Evolutionary conservation across 2,888 invertebrate species (phyloP).

Genomic region (Idaea biselata): DNA sequence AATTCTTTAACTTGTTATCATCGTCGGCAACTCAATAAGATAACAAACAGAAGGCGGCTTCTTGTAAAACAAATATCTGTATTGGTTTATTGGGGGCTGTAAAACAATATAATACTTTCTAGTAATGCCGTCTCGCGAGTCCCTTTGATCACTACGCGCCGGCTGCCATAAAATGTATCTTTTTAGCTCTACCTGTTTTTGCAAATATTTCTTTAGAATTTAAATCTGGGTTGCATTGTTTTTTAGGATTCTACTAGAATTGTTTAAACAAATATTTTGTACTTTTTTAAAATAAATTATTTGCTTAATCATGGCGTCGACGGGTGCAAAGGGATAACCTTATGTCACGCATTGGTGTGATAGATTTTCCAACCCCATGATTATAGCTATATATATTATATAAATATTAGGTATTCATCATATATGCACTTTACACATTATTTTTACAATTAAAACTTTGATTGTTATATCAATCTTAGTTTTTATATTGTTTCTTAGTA

Average conservation of each 20-base stretch:
- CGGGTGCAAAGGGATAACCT: no score
- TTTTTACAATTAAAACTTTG: no score
- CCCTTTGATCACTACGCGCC: slow-evolving; percentile 32
- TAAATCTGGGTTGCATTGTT: background rate
- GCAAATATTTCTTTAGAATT: slow-evolving; percentile 40
- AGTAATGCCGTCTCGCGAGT: slow-evolving; percentile 25
- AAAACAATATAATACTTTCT: slow-evolving; percentile 68
- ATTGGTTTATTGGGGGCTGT: slow-evolving; percentile 49
- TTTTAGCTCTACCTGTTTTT: slow-evolving; percentile 50
- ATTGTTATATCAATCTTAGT: no score
- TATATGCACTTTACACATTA: no score
- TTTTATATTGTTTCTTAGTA: no score
- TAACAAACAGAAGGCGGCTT: slow-evolving; percentile 52
- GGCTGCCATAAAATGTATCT: slow-evolving; percentile 38
- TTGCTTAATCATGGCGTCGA: no score
- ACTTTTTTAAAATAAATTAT: no score
- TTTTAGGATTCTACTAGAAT: background rate
- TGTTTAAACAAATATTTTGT: background rate
- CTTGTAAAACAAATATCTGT: slow-evolving; percentile 55
- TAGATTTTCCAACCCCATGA: no score
- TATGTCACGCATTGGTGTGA: no score
- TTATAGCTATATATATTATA: no score
- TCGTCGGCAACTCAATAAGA: slow-evolving; percentile 34
- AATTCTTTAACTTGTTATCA: slow-evolving; percentile 12
- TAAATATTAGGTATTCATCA: no score